A percentile compares a stretch with the other conserved stretches of the same genome.
phyloP scores from a whole-genome alignment of 2,888 invertebrate genomes.

The Agrilus cyanescens region DNA sequence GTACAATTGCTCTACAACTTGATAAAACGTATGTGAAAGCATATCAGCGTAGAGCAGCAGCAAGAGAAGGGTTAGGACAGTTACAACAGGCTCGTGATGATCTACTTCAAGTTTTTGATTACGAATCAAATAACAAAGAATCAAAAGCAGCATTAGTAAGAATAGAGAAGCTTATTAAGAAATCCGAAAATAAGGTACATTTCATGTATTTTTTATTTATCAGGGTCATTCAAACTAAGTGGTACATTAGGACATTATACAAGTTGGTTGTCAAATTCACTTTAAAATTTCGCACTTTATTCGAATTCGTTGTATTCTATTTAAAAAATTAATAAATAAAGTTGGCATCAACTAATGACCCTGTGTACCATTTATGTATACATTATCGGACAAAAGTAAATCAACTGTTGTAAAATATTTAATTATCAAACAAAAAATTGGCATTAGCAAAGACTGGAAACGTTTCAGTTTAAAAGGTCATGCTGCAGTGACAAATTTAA shows the following conservation, averaged over 20 bases:
- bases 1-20: slow-evolving; percentile 63
- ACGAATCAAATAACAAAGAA: slow-evolving; percentile 70
- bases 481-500: no score
- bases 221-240: no score
- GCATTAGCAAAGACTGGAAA: no score
- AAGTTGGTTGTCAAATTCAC: not conserved
- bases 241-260: not conserved
- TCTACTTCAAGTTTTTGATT: slow-evolving; percentile 51
- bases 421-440: no score
- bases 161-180: slow-evolving; percentile 35
- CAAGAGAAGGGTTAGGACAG: slow-evolving; percentile 58
- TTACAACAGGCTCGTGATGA: slow-evolving; percentile 61
- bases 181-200: slow-evolving; percentile 8
- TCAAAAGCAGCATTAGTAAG: slow-evolving; percentile 49
- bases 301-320: no score
- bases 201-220: slow-evolving; percentile 23
- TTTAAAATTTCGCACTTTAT: no score
- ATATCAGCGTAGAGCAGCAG: slow-evolving; percentile 66
- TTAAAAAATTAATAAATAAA: no score
- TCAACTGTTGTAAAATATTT: no score
- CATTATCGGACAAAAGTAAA: no score
- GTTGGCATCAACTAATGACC: no score
- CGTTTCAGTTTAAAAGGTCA: no score
- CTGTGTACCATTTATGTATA: no score
- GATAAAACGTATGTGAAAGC: slow-evolving; percentile 78